Evolutionary conservation across 2,113 vertebrate genomes (phyloP), one percentile per base, ranked within the genome.

Genomic region (Megaleporinus macrocephalus): DNA sequence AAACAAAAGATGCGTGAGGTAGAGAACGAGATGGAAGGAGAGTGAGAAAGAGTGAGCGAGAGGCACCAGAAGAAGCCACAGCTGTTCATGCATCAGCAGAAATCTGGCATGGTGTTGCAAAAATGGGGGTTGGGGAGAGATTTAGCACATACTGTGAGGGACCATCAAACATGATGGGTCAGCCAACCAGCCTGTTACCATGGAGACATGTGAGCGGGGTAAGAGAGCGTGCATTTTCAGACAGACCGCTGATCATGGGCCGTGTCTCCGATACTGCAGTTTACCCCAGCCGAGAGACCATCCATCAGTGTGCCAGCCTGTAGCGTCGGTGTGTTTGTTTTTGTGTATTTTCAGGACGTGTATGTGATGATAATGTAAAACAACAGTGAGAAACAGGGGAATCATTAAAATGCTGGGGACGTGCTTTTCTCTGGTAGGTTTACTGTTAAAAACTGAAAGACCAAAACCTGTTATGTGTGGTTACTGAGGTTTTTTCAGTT

Each of bases 151-250:
- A 78, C 69, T 49, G 69, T 74, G 66, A 90, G 88, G 79, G 79
- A 65, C 86, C 88, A 83, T 90, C 68, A 87, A 73, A 82, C 84
- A 85, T 84, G 86, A 86, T 72, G 78, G 85, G 83, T 81, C 80
- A 87, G 82, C 83, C 86, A 73, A 78, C 55, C 49, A 83, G 85
- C 80, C 83, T 87, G 91, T 93, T 90, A 47, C 90, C 86, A 92
- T 91, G 89, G 90, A 78, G 80, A 90, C 65, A 33, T 65, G 80
- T 82, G 85, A 84, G 79, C n/a, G 6, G 80, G 76, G 29, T 76
- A 57, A 69, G 57, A 30, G 27, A 83, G 70, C 41, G 47, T 63
- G 22, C 59, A 80, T 27, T 51, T 73, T 74, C 4, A 36, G 69
- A 66, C 30, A 49, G 30, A 70, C 57, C 29, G 53, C 69, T 18